Evolutionary conservation across 2,797 vertebrate genomes (phyloP), one percentile per base, ranked within the genome.

Genomic region (Fundulus diaphanus): DNA sequence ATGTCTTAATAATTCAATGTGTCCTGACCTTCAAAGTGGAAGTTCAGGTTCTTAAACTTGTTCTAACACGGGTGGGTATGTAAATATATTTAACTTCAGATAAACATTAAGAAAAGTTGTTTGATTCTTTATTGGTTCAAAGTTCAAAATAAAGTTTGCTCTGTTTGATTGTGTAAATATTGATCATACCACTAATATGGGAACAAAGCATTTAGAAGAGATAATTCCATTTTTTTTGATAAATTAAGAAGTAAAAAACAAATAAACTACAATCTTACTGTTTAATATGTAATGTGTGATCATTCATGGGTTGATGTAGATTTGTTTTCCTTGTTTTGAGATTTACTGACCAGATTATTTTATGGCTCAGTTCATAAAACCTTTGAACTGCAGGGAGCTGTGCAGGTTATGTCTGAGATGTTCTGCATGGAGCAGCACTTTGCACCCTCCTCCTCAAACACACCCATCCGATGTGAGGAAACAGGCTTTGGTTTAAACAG

Each of bases 401-500:
- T 12, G 1, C 48, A 12, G 9, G 22, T 4, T 6, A n/a, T 12
- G 35, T 61, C 22, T 33, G 9, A 27, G n/a, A 29, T 27, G 33
- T 16, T 33, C 16, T 18, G 7, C 18, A 46, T 46, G 57, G 16
- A 16, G 59, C 20, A 63, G 35, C 33, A 63, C 33, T 22, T 37
- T 0, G 18, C 24, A n/a, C 49, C 7, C 56, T 15, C 7, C 12
- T 35, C 18, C 20, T 35, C 1, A 12, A 35, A 5, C 24, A 56
- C 1, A 77, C 0, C 20, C 35, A 29, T 33, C 40, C 27, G 0
- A 11, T 5, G 37, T 20, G 4, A 40, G 61, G 24, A 74, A 70
- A 42, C 0, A 0, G 6, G 7, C 3, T 57, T 48, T 59, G 9
- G 77, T 80, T 70, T 70, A 4, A 74, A 75, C 80, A 82, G 27